phyloP scores from a whole-genome alignment of 1,140 invertebrate species.

The Rhysida immarginata region DNA sequence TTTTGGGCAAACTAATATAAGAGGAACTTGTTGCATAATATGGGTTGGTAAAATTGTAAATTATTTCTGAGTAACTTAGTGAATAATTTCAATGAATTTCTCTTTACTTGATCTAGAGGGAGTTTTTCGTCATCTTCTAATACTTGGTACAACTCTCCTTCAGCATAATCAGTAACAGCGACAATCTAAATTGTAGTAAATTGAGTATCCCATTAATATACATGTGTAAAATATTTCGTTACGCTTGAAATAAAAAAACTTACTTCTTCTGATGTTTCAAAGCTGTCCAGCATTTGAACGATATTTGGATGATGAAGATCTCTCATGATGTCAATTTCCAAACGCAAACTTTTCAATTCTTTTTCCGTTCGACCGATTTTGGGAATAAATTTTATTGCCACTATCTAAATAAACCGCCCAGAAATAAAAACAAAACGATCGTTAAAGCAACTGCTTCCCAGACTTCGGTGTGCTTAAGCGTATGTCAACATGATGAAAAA shows the following conservation, averaged over 20 bases:
- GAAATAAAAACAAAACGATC: no score
- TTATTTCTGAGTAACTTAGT: no score
- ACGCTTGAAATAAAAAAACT: no score
- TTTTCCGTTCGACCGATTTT: slow-evolving; percentile 54
- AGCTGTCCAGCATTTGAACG: slow-evolving; percentile 83
- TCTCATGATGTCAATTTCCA: slow-evolving; percentile 86
- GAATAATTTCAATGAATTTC: no score
- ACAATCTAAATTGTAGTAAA: slow-evolving; percentile 41
- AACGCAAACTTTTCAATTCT: slow-evolving; percentile 65
- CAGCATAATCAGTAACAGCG: slow-evolving; percentile 82
- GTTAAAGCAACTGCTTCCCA: no score
- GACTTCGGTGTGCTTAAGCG: no score
- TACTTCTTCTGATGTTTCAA: slow-evolving; percentile 78
- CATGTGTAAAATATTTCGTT: slow-evolving; percentile 17
- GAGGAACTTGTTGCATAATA: no score
- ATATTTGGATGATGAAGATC: slow-evolving; percentile 85
- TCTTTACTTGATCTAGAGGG: slow-evolving; percentile 28
- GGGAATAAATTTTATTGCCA: slow-evolving; percentile 83
- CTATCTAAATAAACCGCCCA: slow-evolving; percentile 43
- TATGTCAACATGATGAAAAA: no score
- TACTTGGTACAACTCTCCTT: slow-evolving; percentile 70
- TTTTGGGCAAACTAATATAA: no score
- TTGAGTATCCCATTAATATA: background rate
- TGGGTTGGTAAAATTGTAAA: no score
- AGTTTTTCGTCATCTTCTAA: slow-evolving; percentile 50